Conservation (phyloP, 2,113 vertebrate species). For the Brachionichthys hirsutus region DNA sequence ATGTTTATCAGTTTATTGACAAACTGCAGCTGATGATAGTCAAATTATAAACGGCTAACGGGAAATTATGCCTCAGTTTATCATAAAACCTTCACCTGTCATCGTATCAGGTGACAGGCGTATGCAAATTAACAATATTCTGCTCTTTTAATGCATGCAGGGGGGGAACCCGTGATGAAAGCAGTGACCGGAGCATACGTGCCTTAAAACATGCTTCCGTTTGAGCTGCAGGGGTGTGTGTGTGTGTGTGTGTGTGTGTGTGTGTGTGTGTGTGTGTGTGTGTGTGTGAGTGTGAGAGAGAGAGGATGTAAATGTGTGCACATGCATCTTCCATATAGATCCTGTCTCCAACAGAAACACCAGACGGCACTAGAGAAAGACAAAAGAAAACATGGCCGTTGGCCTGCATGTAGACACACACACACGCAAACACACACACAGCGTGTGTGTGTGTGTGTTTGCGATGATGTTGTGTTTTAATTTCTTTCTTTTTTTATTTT, state of each 20-base stretch:
- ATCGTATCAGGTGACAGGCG: no score
- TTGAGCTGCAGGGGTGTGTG: neutral
- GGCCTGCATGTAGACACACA: constrained; percentile 12
- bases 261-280: neutral
- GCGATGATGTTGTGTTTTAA: neutral
- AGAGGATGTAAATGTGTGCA: no score
- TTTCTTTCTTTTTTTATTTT: no score
- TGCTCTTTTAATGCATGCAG: neutral
- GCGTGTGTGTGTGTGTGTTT: no score
- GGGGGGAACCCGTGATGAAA: neutral
- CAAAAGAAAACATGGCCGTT: constrained; percentile 15
- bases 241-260: neutral
- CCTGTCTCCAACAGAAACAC: constrained; percentile 8
- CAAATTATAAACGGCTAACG: no score
- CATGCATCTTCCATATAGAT: constrained; percentile 9
- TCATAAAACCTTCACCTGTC: no score
- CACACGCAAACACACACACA: no score
- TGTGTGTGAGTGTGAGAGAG: neutral
- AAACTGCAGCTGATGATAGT: no score
- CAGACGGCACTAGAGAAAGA: neutral
- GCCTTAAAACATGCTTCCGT: constrained; percentile 9
- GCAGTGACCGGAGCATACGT: constrained; percentile 18
- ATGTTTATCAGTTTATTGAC: no score
- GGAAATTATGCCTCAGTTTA: no score
- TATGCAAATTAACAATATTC: neutral